Conservation (phyloP, 1,140 invertebrate species). For the Orius laevigatus region DNA sequence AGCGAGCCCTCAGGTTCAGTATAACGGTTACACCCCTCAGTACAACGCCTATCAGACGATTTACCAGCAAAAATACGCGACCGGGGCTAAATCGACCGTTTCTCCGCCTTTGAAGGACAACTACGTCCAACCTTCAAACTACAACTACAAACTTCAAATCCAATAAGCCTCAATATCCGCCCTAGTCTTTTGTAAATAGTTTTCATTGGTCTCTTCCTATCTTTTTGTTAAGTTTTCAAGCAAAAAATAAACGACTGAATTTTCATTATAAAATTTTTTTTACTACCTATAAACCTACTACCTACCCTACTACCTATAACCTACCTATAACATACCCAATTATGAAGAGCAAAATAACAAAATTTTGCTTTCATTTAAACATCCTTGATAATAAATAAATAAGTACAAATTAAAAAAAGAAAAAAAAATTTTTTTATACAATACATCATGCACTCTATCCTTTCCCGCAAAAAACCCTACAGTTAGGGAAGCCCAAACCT, state of each 20-base stretch:
- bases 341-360: too few species aligned
- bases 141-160: slow-evolving; percentile 1
- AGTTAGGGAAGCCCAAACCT: too few species aligned
- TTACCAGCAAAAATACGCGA: slow-evolving; percentile 4
- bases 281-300: too few species aligned
- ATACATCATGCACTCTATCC: too few species aligned
- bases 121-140: slow-evolving; percentile 1
- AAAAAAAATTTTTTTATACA: too few species aligned
- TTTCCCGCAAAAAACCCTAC: too few species aligned
- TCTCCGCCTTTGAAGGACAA: slow-evolving; percentile 9
- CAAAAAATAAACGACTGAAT: not conserved
- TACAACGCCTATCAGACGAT: slow-evolving; percentile 6
- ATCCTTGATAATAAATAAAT: too few species aligned
- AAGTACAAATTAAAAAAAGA: too few species aligned
- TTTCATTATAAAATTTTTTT: too few species aligned
- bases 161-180: not conserved
- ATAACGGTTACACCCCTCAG: not conserved
- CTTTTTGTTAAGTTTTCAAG: slow-evolving; percentile 2
- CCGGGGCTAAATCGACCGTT: slow-evolving; percentile 4
- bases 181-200: slow-evolving; percentile 5
- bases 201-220: not conserved
- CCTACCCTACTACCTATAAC: too few species aligned
- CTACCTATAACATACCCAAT: too few species aligned
- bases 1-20: slow-evolving; percentile 1
- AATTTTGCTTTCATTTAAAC: too few species aligned